Base-by-base conservation (phyloP, 2,888 invertebrate genomes). In the Copidosoma aretas region DNA sequence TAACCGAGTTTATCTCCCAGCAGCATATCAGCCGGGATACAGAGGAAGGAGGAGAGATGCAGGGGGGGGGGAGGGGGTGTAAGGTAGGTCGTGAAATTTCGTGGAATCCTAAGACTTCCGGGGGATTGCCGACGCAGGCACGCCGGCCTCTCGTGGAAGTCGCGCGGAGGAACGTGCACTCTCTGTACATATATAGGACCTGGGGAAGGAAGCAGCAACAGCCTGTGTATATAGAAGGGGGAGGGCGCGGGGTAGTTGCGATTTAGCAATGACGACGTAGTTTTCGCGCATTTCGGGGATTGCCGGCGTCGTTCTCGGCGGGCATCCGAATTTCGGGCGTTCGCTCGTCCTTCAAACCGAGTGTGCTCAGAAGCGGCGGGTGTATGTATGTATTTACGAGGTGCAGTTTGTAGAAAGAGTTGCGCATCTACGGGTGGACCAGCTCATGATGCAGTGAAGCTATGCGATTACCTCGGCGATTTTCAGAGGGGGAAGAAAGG, bases 61-160 rank as follows among this genome's bases (percentile, higher is more conserved):
- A 12, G 43, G 68, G 56, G 57, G 65, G 10, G 39, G 56, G 64
- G 19, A 15, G 49, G 64, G 43, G 64, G 46, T n/a, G 57, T 66
- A 63, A 71, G 71, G 72, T 65, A 69, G 72, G 67, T 72, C 70
- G 72, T 72, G 72, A 72, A 72, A 72, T 72, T 72, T 72, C 70
- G 69, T 64, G 72, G 72, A 72, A 72, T 72, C 67, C 72, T 70
- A 70, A 72, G 72, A 72, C 72, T 72, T 69, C 70, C 67, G 25
- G 72, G 66, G 68, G 72, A 68, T 75, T 76, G 73, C 70, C 74
- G 71, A 72, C 60, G 73, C 71, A 75, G 75, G 73, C 74, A 74
- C 68, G 70, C 73, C 71, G 61, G 70, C 46, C 22, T 39, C 32
- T 60, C 61, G 61, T 67, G 73, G 70, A 70, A 70, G 70, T 67